Evolutionary conservation across 2,888 invertebrate species (phyloP), one percentile per base, ranked within the genome.

Genomic region (Agrenia bidenticulata): DNA sequence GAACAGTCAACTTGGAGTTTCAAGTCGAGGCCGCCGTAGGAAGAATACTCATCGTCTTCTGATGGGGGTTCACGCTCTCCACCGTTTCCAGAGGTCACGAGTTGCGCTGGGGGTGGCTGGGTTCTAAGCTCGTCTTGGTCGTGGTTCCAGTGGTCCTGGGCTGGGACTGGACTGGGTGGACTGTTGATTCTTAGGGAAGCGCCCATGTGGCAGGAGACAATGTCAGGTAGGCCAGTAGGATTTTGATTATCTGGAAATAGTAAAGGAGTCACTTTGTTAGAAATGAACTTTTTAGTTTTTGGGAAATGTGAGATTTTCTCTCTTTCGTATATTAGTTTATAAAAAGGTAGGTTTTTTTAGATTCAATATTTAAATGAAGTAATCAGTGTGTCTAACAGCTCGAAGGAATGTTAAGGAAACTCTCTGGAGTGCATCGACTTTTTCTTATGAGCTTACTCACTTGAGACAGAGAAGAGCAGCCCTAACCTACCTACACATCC

Each of bases 131-230:
- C 45, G 15, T 15, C 45, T 45, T 45, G 45, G n/a, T 11, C 5
- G 5, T 15, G 45, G 45, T 45, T n/a, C 45, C 5, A 32, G 5
- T 45, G 45, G 19, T 19, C 45, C 45, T n/a, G 45, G 5, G 45
- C 2, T 17, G 39, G 39, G 39, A 11, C 15, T 15, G 32, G 32
- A 32, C 32, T n/a, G n/a, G 45, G 19, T 45, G 45, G 45, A n/a
- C n/a, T n/a, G n/a, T 45, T 15, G 45, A 45, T 45, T n/a, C n/a
- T 15, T 19, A 71, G 13, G 19, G 71, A 68, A 19, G 65, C 19
- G 7, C 66, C 70, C 13, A 61, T 41, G 19, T 67, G 63, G 54
- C 71, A 71, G 41, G 67, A 54, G 39, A 71, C 42, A 1, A 71
- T 45, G 56, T 71, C 71, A 9, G 71, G 71, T 15, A 71, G 61